Conservation (phyloP, 2,797 vertebrate species). For the Telmatherina bonti region DNA sequence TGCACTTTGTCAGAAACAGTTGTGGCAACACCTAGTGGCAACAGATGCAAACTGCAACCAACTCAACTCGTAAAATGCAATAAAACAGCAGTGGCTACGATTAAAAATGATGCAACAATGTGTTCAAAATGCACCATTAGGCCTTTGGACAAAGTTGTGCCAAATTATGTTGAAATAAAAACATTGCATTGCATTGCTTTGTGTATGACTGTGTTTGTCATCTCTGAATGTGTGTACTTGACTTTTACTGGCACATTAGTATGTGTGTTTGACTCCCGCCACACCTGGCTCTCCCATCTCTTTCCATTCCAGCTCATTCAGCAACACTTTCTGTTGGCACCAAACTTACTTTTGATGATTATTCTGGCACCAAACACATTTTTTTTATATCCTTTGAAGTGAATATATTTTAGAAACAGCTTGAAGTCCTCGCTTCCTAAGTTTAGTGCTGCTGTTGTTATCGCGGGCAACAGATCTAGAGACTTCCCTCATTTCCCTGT, state of each 20-base stretch:
- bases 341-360: conserved; percentile 55
- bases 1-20: too few relatives aligned
- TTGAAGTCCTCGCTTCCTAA: conserved; percentile 45
- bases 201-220: conserved; percentile 22
- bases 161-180: not conserved
- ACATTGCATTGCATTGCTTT: conserved; percentile 16
- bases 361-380: conserved; percentile 62
- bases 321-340: conserved; percentile 45
- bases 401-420: conserved; percentile 54
- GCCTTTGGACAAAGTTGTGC: not conserved
- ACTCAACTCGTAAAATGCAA: too few relatives aligned
- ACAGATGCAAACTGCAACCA: too few relatives aligned
- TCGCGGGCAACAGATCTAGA: conserved; percentile 59
- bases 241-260: too few relatives aligned
- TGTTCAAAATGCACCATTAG: not conserved
- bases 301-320: conserved; percentile 53
- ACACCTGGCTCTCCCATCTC: conserved; percentile 53
- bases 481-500: conserved; percentile 63
- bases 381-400: conserved; percentile 64
- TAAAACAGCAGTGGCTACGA: not conserved
- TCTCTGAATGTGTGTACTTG: conserved; percentile 41
- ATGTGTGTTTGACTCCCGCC: too few relatives aligned
- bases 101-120: not conserved
- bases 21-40: too few relatives aligned
- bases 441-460: conserved; percentile 48